Percentiles rank a stretch among this genome's conserved stretches.
phyloP scores from a whole-genome alignment of 2,797 vertebrate genomes.

The Macroramphosus scolopax region DNA sequence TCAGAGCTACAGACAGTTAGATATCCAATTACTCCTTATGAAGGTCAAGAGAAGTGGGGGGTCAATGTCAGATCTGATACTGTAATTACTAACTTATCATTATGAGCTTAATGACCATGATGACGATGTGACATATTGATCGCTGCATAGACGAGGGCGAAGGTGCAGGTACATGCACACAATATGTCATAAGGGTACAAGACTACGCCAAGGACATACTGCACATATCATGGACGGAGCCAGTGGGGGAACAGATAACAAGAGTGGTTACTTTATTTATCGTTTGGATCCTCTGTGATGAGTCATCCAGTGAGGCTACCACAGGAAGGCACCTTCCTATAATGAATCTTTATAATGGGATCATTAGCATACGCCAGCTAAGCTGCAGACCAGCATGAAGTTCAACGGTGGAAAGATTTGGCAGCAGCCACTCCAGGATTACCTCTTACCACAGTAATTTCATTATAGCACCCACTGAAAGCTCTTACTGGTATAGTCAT shows the following conservation, averaged over 20 bases:
- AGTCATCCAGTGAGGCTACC: constrained; percentile 26
- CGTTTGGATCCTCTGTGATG: too few species aligned
- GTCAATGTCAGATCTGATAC: constrained; percentile 44
- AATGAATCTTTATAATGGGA: too few species aligned
- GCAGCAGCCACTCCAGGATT: constrained; percentile 4
- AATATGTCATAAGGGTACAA: constrained; percentile 19
- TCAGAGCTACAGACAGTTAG: constrained; percentile 37
- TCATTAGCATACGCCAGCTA: too few species aligned
- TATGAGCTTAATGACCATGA: constrained; percentile 29
- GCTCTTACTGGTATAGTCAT: constrained; percentile 39
- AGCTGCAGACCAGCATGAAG: too few species aligned
- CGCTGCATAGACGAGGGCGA: constrained; percentile 6
- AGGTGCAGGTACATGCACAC: constrained; percentile 17
- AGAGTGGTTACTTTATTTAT: constrained; percentile 25
- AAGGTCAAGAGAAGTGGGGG: constrained; percentile 52
- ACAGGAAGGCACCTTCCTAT: constrained; percentile 17
- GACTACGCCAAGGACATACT: constrained; percentile 34
- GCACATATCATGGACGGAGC: constrained; percentile 7
- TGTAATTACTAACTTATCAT: constrained; percentile 46
- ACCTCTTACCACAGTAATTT: constrained; percentile 38
- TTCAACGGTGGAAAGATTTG: constrained; percentile 7
- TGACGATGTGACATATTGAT: constrained; percentile 43
- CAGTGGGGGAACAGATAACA: constrained; percentile 1
- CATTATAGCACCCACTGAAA: constrained; percentile 41
- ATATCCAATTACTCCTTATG: constrained; percentile 55